Evolutionary conservation across 2,797 vertebrate genomes (phyloP).

Genomic region (Lepidocolaptes lacrymiger): DNA sequence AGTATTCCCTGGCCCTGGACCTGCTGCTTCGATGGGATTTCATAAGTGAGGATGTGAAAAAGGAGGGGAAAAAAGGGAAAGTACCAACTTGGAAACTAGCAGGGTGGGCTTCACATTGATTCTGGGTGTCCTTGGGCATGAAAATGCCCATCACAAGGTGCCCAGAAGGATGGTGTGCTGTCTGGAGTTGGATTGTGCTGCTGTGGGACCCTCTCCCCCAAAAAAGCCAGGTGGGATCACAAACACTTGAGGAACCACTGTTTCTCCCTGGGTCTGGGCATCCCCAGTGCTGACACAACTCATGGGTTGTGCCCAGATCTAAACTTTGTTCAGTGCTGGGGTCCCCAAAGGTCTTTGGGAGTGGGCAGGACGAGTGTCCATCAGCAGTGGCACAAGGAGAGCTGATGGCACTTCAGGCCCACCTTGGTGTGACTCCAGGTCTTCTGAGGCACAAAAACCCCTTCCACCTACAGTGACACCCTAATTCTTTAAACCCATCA

Average conservation of each 20-base stretch:
- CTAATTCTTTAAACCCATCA: neutral
- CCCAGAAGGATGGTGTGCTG: neutral
- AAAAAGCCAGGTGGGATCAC: neutral
- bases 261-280: neutral
- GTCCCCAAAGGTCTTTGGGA: neutral
- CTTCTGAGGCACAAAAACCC: rapidly evolving
- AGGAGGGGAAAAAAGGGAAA: rapidly evolving
- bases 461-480: neutral
- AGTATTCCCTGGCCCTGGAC: neutral
- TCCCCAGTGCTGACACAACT: neutral
- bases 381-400: neutral
- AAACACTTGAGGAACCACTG: neutral
- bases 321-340: neutral
- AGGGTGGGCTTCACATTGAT: neutral
- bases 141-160: neutral
- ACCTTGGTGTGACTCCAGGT: no score
- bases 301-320: neutral
- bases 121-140: neutral
- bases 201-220: neutral
- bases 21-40: neutral
- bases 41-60: neutral
- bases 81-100: neutral
- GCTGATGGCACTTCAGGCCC: neutral
- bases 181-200: neutral
- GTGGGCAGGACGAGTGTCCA: neutral